Base-by-base conservation (phyloP, 1,140 invertebrate genomes). In the Zaprionus africanus region DNA sequence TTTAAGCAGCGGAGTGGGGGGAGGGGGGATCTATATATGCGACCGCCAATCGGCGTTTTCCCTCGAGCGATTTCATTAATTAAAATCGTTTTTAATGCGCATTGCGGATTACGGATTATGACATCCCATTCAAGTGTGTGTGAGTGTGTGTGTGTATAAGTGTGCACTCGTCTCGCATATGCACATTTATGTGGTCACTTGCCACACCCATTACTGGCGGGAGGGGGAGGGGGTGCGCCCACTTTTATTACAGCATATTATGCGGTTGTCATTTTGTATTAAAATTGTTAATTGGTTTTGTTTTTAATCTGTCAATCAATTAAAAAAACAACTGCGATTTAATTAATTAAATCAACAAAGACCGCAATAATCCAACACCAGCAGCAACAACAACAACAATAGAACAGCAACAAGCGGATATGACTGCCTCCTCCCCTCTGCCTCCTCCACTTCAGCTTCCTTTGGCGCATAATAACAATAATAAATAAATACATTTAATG, bases 231-330 rank as follows among this genome's bases (percentile, higher is more conserved):
- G 13, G 51, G 63, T 31, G 41, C 62, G 54, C 58, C 12, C 24
- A 34, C 53, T 84, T 90, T 85, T 90, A 87, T 90, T 90, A 90
- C 81, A 79, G 86, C 85, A 85, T 83, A 87, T 86, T 86, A 87
- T 91, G 87, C 63, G 87, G 83, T 79, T 70, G 71, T 65, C 72
- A 73, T 77, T 88, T 91, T 78, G 81, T 88, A 88, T 90, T 91
- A 91, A 91, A 91, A 91, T 91, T 91, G 88, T 91, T 91, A 91
- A 91, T 91, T 91, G 88, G 88, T 91, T 91, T 91, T 91, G 85
- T 88, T 88, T 88, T 91, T 91, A 91, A 91, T 87, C 88, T 88
- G 88, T 91, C 88, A 91, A 91, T 91, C 87, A 91, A 91, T 91
- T 91, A 91, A 91, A 91, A 90, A 84, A 84, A 91, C 88, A 91